A percentile compares a stretch with the other conserved stretches of the same genome.
These are phyloP conservation scores for Holocentrus rufus DNA, from an alignment of 2,797 vertebrate species.

Conservation along the genomic window DNA sequence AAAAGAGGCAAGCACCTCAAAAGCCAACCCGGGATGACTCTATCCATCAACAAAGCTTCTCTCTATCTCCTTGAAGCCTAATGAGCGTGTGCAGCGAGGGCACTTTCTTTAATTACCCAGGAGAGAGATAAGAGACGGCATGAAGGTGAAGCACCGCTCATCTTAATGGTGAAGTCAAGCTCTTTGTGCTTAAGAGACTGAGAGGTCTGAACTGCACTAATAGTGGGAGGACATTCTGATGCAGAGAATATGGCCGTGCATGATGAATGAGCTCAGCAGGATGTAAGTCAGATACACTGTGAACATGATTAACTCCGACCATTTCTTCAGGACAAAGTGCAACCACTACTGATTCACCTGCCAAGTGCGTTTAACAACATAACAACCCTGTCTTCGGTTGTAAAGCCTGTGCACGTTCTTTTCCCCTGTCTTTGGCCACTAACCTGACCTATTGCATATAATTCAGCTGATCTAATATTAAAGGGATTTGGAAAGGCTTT, in stretches of 20 bases:
- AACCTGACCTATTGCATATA: too few relatives aligned
- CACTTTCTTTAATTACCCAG: conserved; percentile 80
- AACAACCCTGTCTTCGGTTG: too few relatives aligned
- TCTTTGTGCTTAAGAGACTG: conserved; percentile 39
- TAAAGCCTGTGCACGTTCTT: too few relatives aligned
- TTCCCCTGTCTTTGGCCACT: too few relatives aligned
- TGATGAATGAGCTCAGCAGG: not conserved
- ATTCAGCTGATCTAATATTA: too few relatives aligned
- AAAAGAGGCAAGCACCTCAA: conserved; percentile 52
- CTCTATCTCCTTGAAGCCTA: conserved; percentile 64
- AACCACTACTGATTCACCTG: too few relatives aligned
- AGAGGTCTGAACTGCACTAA: conserved; percentile 16
- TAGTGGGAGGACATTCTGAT: conserved; percentile 4
- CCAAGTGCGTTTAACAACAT: too few relatives aligned
- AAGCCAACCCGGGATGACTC: conserved; percentile 48
- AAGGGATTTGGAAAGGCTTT: too few relatives aligned
- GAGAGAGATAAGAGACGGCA: conserved; percentile 58
- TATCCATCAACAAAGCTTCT: conserved; percentile 57
- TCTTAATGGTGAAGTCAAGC: conserved; percentile 54
- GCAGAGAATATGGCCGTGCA: not conserved
- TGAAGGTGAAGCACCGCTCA: conserved; percentile 50
- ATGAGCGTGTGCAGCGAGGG: conserved; percentile 60
- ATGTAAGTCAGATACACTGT: not conserved
- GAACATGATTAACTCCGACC: too few relatives aligned
- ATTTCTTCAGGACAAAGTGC: too few relatives aligned